Conservation (phyloP, 2,113 vertebrate species). For the Spilogale gracilis region DNA sequence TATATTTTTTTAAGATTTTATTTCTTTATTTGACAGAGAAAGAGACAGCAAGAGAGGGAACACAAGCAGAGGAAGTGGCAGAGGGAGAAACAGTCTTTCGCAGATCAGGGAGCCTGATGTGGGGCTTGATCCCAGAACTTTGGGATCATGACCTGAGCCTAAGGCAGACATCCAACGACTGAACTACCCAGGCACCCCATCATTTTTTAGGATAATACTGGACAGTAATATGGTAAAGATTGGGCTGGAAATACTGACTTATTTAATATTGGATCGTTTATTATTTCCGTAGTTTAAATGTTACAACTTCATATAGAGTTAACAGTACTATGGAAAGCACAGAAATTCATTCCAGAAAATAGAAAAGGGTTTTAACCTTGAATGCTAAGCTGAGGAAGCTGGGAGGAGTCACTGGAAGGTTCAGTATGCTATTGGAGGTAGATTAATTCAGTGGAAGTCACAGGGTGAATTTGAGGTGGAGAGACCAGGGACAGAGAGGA, state of each 20-base stretch:
- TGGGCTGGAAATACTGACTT: background rate
- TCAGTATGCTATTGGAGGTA: background rate
- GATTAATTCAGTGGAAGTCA: background rate
- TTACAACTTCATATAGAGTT: background rate
- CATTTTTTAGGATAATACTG: background rate
- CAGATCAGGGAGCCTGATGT: no score
- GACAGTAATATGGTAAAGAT: background rate
- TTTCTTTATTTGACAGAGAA: no score
- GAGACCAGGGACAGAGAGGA: background rate
- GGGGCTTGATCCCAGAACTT: no score
- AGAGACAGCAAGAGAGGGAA: no score
- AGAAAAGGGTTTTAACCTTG: constrained; percentile 17
- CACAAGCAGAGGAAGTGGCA: no score
- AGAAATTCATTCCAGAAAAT: background rate
- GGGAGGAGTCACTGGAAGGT: no score
- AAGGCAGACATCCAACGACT: no score
- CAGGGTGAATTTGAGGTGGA: background rate
- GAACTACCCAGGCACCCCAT: no score
- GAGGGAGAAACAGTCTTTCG: no score
- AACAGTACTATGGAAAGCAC: background rate
- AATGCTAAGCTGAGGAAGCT: background rate
- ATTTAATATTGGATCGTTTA: background rate
- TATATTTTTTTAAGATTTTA: background rate
- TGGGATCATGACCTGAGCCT: no score
- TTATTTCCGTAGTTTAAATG: constrained; percentile 32